Base-by-base conservation (phyloP, 1,140 invertebrate genomes). In the Ooceraea biroi region DNA sequence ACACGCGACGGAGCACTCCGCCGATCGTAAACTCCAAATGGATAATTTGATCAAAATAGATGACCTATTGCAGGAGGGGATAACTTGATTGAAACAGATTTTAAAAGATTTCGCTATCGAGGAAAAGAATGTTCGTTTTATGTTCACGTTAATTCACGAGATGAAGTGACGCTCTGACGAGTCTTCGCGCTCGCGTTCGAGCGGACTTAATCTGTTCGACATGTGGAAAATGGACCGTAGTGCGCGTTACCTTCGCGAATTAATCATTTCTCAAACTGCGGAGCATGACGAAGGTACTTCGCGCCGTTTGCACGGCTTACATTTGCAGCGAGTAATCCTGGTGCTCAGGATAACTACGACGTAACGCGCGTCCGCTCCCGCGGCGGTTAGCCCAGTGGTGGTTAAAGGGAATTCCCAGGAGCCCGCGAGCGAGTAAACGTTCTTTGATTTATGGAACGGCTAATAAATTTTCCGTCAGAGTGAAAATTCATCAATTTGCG, bases 401-500 rank as follows among this genome's bases (percentile, higher is more conserved):
- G 25, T 36, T 46, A 80, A 44, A 80, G 65, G 65, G 50, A 71
- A 71, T 80, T 80, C 65, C 63, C 27, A 78, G 48, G 30, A 10
- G 25, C n/a, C 14, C 48, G 27, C n/a, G 58, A 30, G 30, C 22
- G 76, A 27, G 76, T 80, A 69, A 80, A 80, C 50, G 76, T 71
- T 71, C 76, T 71, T 80, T 80, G 76, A 80, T 80, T 80, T 80
- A 80, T 80, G 76, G 22, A 19, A 80, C 65, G n/a, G 36, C 65
- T 80, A 80, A 80, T 80, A 80, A 65, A 80, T 80, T 80, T 69
- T 80, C 52, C 65, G 50, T 69, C 65, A 44, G 22, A 44, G 50
- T 80, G 65, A 80, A 57, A 80, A 80, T 80, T 80, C 65, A 80
- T 80, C 76, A 80, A 80, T 69, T 80, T 65, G 50, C 76, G 44